phyloP scores from a whole-genome alignment of 1,140 invertebrate species.

The Bombus balteatus region DNA sequence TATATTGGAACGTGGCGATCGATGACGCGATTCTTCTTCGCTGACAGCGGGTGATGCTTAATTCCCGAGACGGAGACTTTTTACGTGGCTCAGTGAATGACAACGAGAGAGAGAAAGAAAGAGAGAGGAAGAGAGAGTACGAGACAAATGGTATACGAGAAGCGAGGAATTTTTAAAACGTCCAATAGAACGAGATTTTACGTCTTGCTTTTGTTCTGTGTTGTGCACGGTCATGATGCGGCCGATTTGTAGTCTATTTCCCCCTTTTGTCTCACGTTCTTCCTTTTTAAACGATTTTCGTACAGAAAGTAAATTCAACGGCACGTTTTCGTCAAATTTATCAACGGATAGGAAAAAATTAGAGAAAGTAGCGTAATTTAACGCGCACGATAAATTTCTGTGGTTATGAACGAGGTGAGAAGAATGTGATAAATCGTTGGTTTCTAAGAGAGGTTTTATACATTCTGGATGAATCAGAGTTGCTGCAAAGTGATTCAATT shows the following conservation, averaged over 20 bases:
- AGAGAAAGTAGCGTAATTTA: background rate
- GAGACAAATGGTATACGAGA: background rate
- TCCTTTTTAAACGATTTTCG: background rate
- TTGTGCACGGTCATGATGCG: background rate
- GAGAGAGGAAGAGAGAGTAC: background rate
- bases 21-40: conserved; percentile 20
- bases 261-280: too few relatives aligned
- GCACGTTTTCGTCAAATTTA: background rate
- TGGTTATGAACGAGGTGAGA: too few relatives aligned
- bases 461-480: too few relatives aligned
- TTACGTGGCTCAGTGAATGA: background rate
- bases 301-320: background rate
- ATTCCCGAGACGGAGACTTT: background rate
- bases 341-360: background rate
- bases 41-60: conserved; percentile 1
- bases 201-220: background rate
- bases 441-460: too few relatives aligned
- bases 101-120: background rate
- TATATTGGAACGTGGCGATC: conserved; percentile 1
- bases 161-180: background rate
- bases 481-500: too few relatives aligned
- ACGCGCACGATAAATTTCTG: background rate
- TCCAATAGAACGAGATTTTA: background rate
- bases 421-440: too few relatives aligned
- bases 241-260: background rate